Evolutionary conservation across 2,113 vertebrate genomes (phyloP).

Genomic region (Solea senegalensis): DNA sequence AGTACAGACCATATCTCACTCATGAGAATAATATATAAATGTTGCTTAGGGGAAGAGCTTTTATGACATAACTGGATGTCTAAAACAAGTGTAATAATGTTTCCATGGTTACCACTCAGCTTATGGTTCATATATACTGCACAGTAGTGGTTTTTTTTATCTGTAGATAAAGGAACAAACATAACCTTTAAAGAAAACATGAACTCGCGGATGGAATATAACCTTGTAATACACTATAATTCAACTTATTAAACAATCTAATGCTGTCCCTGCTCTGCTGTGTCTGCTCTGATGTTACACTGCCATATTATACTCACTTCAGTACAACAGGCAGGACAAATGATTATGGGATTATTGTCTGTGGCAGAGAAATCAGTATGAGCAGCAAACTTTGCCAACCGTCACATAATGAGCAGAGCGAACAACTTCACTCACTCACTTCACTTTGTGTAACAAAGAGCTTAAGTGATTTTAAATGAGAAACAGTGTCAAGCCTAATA

Average conservation of each 20-base stretch:
- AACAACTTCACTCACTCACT: background rate
- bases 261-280: slow-evolving; percentile 30
- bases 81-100: background rate
- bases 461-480: no score
- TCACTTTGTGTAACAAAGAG: no score
- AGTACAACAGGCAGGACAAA: background rate
- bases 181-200: slow-evolving; percentile 27
- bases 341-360: slow-evolving; percentile 20
- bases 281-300: slow-evolving; percentile 27
- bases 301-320: slow-evolving; percentile 20
- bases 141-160: no score
- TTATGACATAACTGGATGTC: background rate
- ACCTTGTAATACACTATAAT: slow-evolving; percentile 9
- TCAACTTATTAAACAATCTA: slow-evolving; percentile 37
- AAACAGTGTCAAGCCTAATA: background rate
- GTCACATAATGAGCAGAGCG: background rate
- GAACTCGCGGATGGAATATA: background rate
- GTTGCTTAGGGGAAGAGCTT: background rate
- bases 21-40: background rate
- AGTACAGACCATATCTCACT: slow-evolving; percentile 5
- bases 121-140: background rate
- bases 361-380: background rate
- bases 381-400: background rate
- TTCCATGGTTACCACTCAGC: slow-evolving; percentile 1
- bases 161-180: slow-evolving; percentile 5